Evolutionary conservation across 2,888 invertebrate genomes (phyloP).

Genomic region (Cryptocephalus primarius): DNA sequence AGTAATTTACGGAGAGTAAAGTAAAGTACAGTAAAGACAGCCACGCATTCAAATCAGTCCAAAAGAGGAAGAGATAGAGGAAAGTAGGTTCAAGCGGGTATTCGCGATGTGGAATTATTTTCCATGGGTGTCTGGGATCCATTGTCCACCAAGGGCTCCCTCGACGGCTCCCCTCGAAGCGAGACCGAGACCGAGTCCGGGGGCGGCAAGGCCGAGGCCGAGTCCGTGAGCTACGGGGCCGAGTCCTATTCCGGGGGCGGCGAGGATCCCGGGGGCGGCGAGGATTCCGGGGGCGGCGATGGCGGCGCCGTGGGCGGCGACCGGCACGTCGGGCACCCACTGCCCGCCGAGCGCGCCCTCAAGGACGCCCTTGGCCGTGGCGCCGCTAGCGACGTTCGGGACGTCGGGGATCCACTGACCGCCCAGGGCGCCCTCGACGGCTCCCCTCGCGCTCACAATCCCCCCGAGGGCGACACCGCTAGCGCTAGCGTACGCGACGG

Average conservation of each 20-base stretch:
- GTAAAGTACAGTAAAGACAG: no score
- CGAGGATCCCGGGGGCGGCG: background rate
- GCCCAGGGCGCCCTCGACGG: slow-evolving; percentile 17
- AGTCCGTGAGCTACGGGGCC: slow-evolving; percentile 3
- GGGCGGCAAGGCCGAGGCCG: slow-evolving; percentile 8
- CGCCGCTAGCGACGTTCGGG: slow-evolving; percentile 10
- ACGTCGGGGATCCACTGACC: slow-evolving; percentile 25
- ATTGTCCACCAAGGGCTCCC: slow-evolving; percentile 22
- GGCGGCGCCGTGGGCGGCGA: slow-evolving; percentile 10
- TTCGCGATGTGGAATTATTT: no score
- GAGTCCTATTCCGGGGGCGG: slow-evolving; percentile 4
- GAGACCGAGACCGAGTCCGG: slow-evolving; percentile 3
- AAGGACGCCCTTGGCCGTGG: slow-evolving; percentile 11
- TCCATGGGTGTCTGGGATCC: slow-evolving; percentile 18
- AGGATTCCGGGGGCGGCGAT: slow-evolving; percentile 3
- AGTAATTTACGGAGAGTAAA: no score
- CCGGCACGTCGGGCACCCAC: slow-evolving; percentile 16
- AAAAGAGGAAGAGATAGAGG: no score
- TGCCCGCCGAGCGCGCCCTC: slow-evolving; percentile 14
- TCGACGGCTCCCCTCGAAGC: slow-evolving; percentile 13
- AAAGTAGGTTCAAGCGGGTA: no score
- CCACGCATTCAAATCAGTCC: no score
- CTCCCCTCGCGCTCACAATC: slow-evolving; percentile 8
- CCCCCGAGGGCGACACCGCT: slow-evolving; percentile 5
- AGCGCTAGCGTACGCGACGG: slow-evolving; percentile 19